phyloP scores from a whole-genome alignment of 2,888 invertebrate genomes.

The Mycalesis mineus region DNA sequence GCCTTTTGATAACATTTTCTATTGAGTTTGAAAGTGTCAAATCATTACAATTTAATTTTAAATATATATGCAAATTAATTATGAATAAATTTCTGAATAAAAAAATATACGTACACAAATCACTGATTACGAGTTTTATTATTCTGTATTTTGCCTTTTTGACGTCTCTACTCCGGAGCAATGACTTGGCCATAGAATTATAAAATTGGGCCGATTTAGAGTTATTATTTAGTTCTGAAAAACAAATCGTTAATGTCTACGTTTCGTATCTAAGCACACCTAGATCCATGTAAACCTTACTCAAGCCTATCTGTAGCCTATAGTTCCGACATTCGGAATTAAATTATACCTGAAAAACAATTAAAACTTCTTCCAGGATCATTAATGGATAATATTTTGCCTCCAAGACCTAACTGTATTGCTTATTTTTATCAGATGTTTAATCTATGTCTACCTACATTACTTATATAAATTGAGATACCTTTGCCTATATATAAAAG shows the following conservation, averaged over 20 bases:
- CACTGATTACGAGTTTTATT: slow-evolving; percentile 25
- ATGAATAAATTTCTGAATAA: neutral
- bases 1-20: neutral
- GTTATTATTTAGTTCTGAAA: slow-evolving; percentile 1
- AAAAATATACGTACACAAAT: slow-evolving; percentile 24
- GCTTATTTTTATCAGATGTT: neutral
- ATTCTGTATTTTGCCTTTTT: slow-evolving; percentile 2
- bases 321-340: neutral
- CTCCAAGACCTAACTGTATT: slow-evolving; percentile 3
- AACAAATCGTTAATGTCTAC: neutral
- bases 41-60: neutral
- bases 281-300: neutral
- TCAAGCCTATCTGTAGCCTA: neutral
- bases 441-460: neutral
- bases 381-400: neutral
- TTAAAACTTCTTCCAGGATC: slow-evolving; percentile 2
- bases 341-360: slow-evolving; percentile 3
- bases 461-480: neutral
- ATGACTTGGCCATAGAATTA: slow-evolving; percentile 12
- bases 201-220: neutral
- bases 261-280: too few species aligned
- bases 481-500: neutral
- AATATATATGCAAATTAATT: neutral
- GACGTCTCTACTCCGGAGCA: slow-evolving; percentile 15
- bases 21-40: neutral